Conservation (phyloP, 2,797 vertebrate genomes). For the Hozukius guyotensis region DNA sequence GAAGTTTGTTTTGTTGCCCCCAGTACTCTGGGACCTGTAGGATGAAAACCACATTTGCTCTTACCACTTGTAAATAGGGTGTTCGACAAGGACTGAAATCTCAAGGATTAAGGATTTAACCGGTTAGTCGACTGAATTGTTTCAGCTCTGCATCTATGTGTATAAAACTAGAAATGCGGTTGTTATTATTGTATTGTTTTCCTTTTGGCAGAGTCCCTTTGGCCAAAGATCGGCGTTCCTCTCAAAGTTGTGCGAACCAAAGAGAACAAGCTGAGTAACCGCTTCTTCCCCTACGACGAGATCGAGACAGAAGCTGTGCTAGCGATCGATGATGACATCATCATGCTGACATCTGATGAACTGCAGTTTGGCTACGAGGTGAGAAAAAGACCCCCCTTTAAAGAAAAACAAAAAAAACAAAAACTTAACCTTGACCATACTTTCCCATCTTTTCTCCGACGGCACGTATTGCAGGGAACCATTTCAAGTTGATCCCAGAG, state of each 20-base stretch:
- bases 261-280: constrained; percentile 98
- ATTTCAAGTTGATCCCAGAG: constrained; percentile 67
- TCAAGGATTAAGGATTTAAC: neutral
- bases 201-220: constrained; percentile 87
- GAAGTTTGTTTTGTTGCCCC: neutral
- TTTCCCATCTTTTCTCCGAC: constrained; percentile 10
- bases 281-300: constrained; percentile 97
- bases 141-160: neutral
- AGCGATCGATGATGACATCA: constrained; percentile 98
- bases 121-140: neutral
- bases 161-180: neutral
- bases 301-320: constrained; percentile 97
- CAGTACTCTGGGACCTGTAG: neutral
- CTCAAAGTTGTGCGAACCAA: constrained; percentile 95
- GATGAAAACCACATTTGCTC: neutral
- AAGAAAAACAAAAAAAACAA: neutral
- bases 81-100: neutral
- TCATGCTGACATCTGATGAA: constrained; percentile 98
- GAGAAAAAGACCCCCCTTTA: constrained; percentile 36
- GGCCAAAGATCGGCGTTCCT: constrained; percentile 96
- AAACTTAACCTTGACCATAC: neutral
- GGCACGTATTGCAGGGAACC: constrained; percentile 36
- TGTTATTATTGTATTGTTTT: neutral
- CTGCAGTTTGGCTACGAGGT: constrained; percentile 99
- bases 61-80: neutral